These are phyloP conservation scores for Euschistus heros DNA, from an alignment of 1,140 invertebrate species.

Conservation along the genomic window DNA sequence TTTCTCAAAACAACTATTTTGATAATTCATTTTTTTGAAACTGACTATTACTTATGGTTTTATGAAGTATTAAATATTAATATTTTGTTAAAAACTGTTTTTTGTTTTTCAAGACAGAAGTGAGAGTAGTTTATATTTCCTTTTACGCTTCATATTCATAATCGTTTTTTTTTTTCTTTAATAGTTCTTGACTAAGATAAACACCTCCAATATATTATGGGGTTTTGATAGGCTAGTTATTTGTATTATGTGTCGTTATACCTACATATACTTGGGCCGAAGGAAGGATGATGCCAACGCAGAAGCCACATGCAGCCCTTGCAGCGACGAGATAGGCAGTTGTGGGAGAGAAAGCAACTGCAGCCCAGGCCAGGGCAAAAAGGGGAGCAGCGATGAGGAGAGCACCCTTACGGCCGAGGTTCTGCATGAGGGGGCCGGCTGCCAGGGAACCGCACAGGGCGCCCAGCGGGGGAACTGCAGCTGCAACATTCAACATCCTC, in stretches of 20 bases:
- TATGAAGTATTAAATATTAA: too few relatives aligned
- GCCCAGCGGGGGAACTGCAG: constrained; percentile 43
- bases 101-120: too few relatives aligned
- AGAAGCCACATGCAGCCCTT: constrained; percentile 46
- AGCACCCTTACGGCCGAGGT: constrained; percentile 38
- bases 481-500: constrained; percentile 33
- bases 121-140: too few relatives aligned
- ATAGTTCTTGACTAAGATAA: too few relatives aligned
- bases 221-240: too few relatives aligned
- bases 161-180: too few relatives aligned
- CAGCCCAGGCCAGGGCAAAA: constrained; percentile 42
- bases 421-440: constrained; percentile 40
- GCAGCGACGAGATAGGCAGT: constrained; percentile 40
- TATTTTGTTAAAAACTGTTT: too few relatives aligned
- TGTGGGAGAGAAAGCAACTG: constrained; percentile 38
- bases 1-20: too few relatives aligned
- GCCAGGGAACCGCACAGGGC: constrained; percentile 41
- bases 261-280: constrained; percentile 52
- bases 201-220: too few relatives aligned
- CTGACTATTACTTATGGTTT: too few relatives aligned
- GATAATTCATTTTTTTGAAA: too few relatives aligned
- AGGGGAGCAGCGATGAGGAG: constrained; percentile 40
- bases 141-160: too few relatives aligned
- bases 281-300: constrained; percentile 47
- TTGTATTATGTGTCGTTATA: constrained; percentile 10